These are phyloP conservation scores for Coelopa pilipes DNA, from an alignment of 2,888 invertebrate genomes.

Conservation along the genomic window DNA sequence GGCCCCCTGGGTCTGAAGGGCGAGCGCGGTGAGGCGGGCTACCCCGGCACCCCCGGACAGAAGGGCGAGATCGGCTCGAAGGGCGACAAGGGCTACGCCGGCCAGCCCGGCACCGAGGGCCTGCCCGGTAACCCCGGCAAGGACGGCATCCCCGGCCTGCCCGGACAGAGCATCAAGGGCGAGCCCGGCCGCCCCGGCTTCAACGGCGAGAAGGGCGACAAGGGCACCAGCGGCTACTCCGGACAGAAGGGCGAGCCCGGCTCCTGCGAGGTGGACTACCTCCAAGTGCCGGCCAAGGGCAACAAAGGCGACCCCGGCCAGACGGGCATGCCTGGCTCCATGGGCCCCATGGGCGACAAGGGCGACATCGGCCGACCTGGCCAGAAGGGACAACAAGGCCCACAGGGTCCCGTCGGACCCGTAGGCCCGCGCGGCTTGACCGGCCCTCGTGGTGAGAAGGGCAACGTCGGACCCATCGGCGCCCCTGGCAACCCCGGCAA, in stretches of 20 bases:
- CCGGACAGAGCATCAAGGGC: conserved; percentile 80
- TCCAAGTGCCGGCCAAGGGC: conserved; percentile 68
- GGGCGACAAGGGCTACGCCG: conserved; percentile 77
- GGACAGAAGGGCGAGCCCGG: conserved; percentile 77
- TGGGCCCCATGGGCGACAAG: conserved; percentile 74
- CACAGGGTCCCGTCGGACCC: conserved; percentile 72
- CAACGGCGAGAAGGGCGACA: conserved; percentile 69
- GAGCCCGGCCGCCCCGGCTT: conserved; percentile 75
- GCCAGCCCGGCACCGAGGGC: conserved; percentile 79
- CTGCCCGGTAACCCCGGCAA: conserved; percentile 73
- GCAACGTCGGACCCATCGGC: conserved; percentile 80
- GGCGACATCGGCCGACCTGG: conserved; percentile 74
- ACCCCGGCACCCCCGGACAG: conserved; percentile 75
- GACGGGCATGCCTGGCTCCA: conserved; percentile 70
- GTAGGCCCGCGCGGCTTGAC: conserved; percentile 80
- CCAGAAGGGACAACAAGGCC: conserved; percentile 72
- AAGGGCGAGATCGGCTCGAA: conserved; percentile 76
- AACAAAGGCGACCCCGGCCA: conserved; percentile 74
- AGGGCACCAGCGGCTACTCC: conserved; percentile 62
- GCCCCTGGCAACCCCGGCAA: conserved; percentile 78
- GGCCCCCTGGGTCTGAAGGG: conserved; percentile 77
- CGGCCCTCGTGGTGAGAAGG: conserved; percentile 85
- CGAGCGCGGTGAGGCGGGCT: conserved; percentile 75
- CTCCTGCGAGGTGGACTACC: conserved; percentile 69
- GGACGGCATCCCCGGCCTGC: conserved; percentile 76